phyloP scores from a whole-genome alignment of 2,888 invertebrate species.

The Parnassius mnemosyne region DNA sequence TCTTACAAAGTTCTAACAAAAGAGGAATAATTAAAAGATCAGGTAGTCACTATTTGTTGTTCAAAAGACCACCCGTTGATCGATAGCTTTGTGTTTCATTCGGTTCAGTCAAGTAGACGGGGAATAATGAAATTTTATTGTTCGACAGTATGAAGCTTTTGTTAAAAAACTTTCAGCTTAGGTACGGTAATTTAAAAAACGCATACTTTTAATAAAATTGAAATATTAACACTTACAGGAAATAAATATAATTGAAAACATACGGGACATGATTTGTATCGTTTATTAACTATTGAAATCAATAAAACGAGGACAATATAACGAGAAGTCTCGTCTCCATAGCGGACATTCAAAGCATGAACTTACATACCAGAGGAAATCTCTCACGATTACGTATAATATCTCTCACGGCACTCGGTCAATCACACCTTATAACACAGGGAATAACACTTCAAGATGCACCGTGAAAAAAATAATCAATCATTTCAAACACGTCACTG shows the following conservation, averaged over 20 bases:
- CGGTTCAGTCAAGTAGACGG: background rate
- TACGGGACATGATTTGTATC: too few species aligned
- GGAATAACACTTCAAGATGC: constrained; percentile 34
- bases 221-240: too few species aligned
- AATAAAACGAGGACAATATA: constrained; percentile 31
- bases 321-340: constrained; percentile 43
- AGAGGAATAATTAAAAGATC: constrained; percentile 58
- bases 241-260: too few species aligned
- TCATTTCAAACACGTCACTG: constrained; percentile 41
- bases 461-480: constrained; percentile 44
- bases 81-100: constrained; percentile 21
- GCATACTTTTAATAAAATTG: too few species aligned
- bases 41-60: constrained; percentile 43
- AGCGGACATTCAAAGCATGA: constrained; percentile 41
- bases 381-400: constrained; percentile 54
- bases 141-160: background rate
- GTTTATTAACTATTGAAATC: too few species aligned
- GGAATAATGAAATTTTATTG: constrained; percentile 11
- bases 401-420: constrained; percentile 42
- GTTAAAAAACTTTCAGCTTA: background rate
- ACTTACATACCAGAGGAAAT: constrained; percentile 57
- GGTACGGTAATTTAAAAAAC: too few species aligned
- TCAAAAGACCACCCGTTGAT: constrained; percentile 25
- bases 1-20: constrained; percentile 26
- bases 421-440: constrained; percentile 47